Base-by-base conservation (phyloP, 2,113 vertebrate species). In the Misgurnus mizolepis region DNA sequence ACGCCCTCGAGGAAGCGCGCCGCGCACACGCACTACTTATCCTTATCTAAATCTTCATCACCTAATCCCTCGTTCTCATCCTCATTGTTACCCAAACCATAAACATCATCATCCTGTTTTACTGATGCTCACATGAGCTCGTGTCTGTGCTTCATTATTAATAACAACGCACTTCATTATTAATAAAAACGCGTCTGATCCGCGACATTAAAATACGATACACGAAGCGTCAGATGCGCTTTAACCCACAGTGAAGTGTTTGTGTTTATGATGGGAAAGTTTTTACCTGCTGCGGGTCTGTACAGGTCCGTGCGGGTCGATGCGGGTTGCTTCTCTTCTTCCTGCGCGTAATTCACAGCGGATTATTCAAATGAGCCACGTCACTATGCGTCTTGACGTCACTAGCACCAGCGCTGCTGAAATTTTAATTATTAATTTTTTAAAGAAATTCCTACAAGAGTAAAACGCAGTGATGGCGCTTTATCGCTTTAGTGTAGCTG, bases 371-470 rank as follows among this genome's bases (percentile, higher is more conserved):
- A 76, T 53, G 8, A 6, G 50, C 17, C 1, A n/a, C 72, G 72
- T 75, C 43, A 62, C 72, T 75, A 14, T 66, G 17, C 74, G 74
- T 76, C 61, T 40, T 66, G 74, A 66, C 74, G 74, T 45, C 45
- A 76, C 14, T 1, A 58, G 17, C 17, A 6, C 6, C 17, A 12
- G 41, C 17, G 15, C 70, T 4, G 34, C 53, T 10, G 1, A 10
- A 2, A 6, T 12, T 10, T 1, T 7, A 55, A 7, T 5, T 34
- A 34, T 34, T 34, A 5, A 0, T 1, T 43, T 60, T 41, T 55
- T 43, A 10, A 3, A 45, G 41, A 47, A 47, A 5, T 56, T 15
- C 15, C 7, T 17, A n/a, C 15, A n/a, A 5, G 5, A 6, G 18
- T 3, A 18, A 9, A 18, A 58, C 7, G 10, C 7, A n/a, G 17